Base-by-base conservation (phyloP, 2,888 invertebrate genomes). In the Plagodis dolabraria region DNA sequence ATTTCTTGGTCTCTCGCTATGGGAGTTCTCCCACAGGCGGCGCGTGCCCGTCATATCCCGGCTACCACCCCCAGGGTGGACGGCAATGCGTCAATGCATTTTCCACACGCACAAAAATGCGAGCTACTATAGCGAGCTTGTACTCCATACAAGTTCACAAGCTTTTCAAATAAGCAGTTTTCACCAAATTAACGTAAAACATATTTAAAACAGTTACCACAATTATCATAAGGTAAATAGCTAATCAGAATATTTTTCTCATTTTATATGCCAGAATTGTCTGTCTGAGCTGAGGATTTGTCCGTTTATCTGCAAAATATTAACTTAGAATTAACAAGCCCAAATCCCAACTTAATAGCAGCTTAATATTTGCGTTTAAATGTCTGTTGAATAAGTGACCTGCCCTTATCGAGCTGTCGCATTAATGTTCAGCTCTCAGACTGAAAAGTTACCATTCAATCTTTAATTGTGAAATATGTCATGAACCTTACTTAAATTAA, bases 261-360 rank as follows among this genome's bases (percentile, higher is more conserved):
- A 44, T 8, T 53, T 45, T 38, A 38, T 49, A 48, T 40, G 57
- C 60, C 57, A 54, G 64, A 67, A 63, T 71, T 67, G 69, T 57
- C 68, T 50, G 71, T 74, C 76, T 77, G 74, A 68, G 59, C 64
- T 52, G 33, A 52, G 64, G 74, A 72, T 77, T 73, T 69, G 64
- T 58, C 59, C 62, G 60, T 65, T 59, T 63, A 67, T 68, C 67
- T 65, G 60, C 65, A 67, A 67, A 59, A 61, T 50, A 74, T 75
- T 69, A 69, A 70, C 75, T 42, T 53, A 50, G 54, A 58, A 75
- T 73, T 68, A 73, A 71, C 65, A 68, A 67, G 65, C 68, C 50
- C 47, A 57, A 62, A 57, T 59, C 50, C 54, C 50, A 59, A 53
- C 46, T 54, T 46, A 53, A 52, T 33, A 34, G 33, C 45, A 35